Evolutionary conservation across 2,888 invertebrate species (phyloP).

Genomic region (Amiota minor): DNA sequence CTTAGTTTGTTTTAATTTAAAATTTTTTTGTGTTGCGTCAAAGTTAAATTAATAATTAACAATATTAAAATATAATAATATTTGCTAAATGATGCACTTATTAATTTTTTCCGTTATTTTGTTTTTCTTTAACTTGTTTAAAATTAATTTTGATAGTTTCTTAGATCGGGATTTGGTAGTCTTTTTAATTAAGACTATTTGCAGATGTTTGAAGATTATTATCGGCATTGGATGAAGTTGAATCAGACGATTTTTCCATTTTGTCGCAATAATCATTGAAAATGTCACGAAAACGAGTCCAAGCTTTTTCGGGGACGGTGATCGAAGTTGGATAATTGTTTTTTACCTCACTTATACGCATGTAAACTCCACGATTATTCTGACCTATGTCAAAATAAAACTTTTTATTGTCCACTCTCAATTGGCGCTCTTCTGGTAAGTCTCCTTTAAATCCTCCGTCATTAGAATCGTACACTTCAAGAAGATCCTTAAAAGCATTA

Average conservation of each 20-base stretch:
- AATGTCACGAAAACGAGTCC: slow-evolving; percentile 98
- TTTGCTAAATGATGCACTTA: slow-evolving; percentile 38
- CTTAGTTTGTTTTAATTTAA: background rate
- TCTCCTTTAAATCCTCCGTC: too few species aligned
- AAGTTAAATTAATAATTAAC: slow-evolving; percentile 22
- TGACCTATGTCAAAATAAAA: too few species aligned
- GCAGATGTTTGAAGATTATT: slow-evolving; percentile 67
- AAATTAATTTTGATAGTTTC: slow-evolving; percentile 33
- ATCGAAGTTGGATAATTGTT: slow-evolving; percentile 99
- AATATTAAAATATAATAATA: slow-evolving; percentile 26
- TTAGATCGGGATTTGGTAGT: slow-evolving; percentile 24
- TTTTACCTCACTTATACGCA: too few species aligned
- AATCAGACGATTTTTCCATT: slow-evolving; percentile 79
- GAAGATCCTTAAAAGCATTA: too few species aligned
- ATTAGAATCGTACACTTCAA: too few species aligned
- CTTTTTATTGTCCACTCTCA: too few species aligned
- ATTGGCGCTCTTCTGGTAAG: too few species aligned
- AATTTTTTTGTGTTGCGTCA: slow-evolving; percentile 25
- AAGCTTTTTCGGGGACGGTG: slow-evolving; percentile 99
- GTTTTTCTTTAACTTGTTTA: slow-evolving; percentile 32
- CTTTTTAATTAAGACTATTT: slow-evolving; percentile 57
- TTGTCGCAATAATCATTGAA: slow-evolving; percentile 97
- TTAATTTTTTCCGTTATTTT: slow-evolving; percentile 29
- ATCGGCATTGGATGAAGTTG: slow-evolving; percentile 72
- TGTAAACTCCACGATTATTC: too few species aligned